Percentiles rank a stretch among this genome's conserved stretches.
Conservation (phyloP, 2,113 vertebrate genomes). For the Callipepla squamata region DNA sequence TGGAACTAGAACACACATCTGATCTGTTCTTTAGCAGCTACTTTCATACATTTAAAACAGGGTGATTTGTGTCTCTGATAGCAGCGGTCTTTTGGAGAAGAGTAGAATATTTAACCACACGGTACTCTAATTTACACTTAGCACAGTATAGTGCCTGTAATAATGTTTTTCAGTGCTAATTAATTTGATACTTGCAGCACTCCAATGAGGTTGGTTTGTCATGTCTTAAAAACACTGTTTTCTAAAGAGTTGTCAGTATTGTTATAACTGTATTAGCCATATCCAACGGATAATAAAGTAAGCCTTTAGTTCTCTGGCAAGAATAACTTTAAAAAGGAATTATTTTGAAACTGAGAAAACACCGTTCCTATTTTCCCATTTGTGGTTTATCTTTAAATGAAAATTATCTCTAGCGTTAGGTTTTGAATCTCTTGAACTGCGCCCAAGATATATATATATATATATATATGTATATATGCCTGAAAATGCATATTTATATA, state of each 20-base stretch:
- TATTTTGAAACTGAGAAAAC: slow-evolving; percentile 8
- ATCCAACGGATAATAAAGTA: slow-evolving; percentile 42
- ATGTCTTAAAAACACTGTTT: slow-evolving; percentile 26
- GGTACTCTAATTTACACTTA: slow-evolving; percentile 38
- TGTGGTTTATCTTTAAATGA: background rate
- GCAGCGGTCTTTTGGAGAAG: slow-evolving; percentile 12
- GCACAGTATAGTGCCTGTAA: slow-evolving; percentile 40
- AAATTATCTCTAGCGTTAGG: background rate
- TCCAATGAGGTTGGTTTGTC: slow-evolving; percentile 35
- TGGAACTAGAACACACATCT: background rate
- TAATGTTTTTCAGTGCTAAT: background rate
- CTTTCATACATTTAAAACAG: background rate
- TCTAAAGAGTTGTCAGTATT: slow-evolving; percentile 5
- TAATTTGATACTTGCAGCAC: slow-evolving; percentile 44
- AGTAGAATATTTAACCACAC: background rate
- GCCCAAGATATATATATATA: background rate
- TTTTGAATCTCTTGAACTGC: background rate
- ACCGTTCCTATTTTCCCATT: background rate
- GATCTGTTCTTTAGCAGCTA: background rate
- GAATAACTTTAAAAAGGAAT: slow-evolving; percentile 10
- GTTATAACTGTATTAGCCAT: background rate
- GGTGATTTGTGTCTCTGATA: slow-evolving; percentile 34
- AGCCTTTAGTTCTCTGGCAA: slow-evolving; percentile 8
- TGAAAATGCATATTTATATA: background rate
- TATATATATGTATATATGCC: background rate